Conservation (phyloP, 2,797 vertebrate species). For the Sebastes itinus region DNA sequence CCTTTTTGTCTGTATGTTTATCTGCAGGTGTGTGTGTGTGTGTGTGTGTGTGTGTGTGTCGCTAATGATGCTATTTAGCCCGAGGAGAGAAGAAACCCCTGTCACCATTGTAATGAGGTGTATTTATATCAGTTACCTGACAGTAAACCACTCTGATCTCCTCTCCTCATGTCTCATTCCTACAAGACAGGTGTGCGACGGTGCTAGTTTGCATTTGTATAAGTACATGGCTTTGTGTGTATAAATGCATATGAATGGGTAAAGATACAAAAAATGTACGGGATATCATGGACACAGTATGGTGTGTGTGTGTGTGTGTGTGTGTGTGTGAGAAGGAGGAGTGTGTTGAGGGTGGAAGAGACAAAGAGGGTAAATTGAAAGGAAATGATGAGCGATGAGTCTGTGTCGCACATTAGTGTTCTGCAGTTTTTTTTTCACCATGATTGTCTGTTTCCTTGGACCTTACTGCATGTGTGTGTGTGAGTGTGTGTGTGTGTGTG, state of each 20-base stretch:
- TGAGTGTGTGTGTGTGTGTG: neutral
- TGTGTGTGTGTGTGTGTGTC: conserved; percentile 36
- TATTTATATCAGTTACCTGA: conserved; percentile 81
- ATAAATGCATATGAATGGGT: neutral
- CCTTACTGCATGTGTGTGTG: neutral
- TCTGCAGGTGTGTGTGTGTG: conserved; percentile 8
- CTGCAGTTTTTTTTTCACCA: conserved; percentile 44
- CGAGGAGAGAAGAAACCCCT: conserved; percentile 74
- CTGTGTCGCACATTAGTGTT: conserved; percentile 77
- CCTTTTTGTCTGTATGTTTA: neutral
- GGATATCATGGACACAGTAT: conserved; percentile 10
- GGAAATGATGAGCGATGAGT: conserved; percentile 82
- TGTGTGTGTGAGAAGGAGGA: conserved; percentile 16
- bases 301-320: conserved; percentile 11
- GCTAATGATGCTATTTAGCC: conserved; percentile 79
- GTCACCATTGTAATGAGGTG: conserved; percentile 78
- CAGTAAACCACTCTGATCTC: conserved; percentile 73
- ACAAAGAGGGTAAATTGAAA: conserved; percentile 78
- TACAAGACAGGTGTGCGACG: conserved; percentile 36
- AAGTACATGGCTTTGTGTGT: neutral
- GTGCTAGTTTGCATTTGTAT: conserved; percentile 31
- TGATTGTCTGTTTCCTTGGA: conserved; percentile 62
- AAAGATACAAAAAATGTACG: conserved; percentile 14
- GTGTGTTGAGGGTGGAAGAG: conserved; percentile 62
- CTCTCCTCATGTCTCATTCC: conserved; percentile 67